Conservation (phyloP, 2,113 vertebrate species). For the Rousettus leschenaultii region DNA sequence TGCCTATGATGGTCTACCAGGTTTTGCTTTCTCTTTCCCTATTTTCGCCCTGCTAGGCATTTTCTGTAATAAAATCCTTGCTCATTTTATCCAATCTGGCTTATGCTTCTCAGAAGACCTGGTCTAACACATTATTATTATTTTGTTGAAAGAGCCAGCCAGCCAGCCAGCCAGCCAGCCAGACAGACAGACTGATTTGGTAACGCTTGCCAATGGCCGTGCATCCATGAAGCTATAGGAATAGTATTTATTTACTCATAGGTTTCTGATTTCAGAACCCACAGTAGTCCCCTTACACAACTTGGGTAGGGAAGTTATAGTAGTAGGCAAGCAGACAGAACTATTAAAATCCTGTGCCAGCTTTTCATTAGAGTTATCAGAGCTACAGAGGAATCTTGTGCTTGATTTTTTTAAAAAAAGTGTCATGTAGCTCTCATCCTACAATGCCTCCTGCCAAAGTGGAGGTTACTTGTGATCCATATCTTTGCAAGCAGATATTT, state of each 20-base stretch:
- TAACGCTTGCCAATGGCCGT: neutral
- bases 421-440: too few relatives aligned
- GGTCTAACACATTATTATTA: neutral
- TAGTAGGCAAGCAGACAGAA: neutral
- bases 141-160: neutral
- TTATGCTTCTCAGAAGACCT: neutral
- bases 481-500: neutral
- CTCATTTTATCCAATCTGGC: neutral
- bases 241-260: neutral
- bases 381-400: fast-evolving
- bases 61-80: neutral
- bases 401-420: neutral
- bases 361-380: neutral
- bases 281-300: neutral
- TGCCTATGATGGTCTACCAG: neutral
- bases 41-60: neutral
- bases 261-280: neutral
- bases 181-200: neutral
- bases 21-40: neutral
- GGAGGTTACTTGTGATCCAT: neutral
- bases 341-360: neutral
- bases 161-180: too few relatives aligned
- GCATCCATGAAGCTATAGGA: neutral
- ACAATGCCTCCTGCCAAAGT: neutral
- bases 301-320: neutral